A percentile compares a stretch with the other conserved stretches of the same genome.
Conservation (phyloP, 2,888 invertebrate species). For the Neria commutata region DNA sequence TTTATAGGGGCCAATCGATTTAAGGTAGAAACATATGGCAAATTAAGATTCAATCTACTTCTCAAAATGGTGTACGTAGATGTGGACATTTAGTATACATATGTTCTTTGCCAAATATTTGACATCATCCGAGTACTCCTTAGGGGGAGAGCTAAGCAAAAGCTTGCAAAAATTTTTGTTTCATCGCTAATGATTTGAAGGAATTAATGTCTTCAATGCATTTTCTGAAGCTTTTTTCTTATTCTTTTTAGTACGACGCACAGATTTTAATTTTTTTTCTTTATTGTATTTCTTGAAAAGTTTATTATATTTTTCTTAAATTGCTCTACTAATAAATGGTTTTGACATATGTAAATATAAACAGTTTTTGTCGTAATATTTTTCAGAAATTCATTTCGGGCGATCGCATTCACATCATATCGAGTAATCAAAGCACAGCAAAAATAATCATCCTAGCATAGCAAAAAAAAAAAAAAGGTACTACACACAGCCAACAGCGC, state of each 20-base stretch:
- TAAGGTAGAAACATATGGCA: constrained; percentile 12
- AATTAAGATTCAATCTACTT: constrained; percentile 13
- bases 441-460: no score
- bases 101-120: constrained; percentile 16
- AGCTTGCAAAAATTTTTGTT: constrained; percentile 10
- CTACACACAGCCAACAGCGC: no score
- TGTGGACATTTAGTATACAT: constrained; percentile 13
- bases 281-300: background rate
- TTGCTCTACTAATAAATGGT: background rate
- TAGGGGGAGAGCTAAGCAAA: constrained; percentile 1
- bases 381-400: no score
- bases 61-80: constrained; percentile 7
- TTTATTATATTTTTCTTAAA: background rate
- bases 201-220: constrained; percentile 19
- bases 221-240: background rate
- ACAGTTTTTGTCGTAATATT: no score
- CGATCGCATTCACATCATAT: no score
- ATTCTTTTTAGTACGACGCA: background rate
- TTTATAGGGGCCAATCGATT: constrained; percentile 16
- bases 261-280: background rate
- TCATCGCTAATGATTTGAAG: background rate
- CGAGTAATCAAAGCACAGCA: no score
- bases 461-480: no score
- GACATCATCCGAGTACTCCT: constrained; percentile 11
- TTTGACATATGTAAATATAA: no score